Evolutionary conservation across 1,140 invertebrate species (phyloP).

Genomic region (Pissodes strobi): DNA sequence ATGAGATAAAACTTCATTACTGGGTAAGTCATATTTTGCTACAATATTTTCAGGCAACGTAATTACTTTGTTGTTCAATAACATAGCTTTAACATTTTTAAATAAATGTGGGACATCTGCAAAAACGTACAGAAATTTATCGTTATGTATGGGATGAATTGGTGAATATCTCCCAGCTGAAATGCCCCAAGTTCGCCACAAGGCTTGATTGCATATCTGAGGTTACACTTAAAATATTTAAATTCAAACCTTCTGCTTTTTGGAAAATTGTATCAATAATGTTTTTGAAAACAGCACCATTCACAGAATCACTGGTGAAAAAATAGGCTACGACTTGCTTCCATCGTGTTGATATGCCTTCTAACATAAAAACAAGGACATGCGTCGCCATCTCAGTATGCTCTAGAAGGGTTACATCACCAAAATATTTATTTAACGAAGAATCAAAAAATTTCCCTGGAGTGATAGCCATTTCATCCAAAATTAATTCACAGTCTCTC

Average conservation of each 20-base stretch:
- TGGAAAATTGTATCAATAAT: slow-evolving; percentile 30
- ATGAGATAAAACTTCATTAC: too few species aligned
- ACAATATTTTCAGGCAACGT: too few species aligned
- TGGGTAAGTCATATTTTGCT: too few species aligned
- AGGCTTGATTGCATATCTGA: slow-evolving; percentile 19
- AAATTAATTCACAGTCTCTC: slow-evolving; percentile 26
- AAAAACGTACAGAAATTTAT: too few species aligned
- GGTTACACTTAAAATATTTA: slow-evolving; percentile 29
- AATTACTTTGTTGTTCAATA: too few species aligned
- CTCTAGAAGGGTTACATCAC: slow-evolving; percentile 15
- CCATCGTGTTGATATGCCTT: slow-evolving; percentile 22
- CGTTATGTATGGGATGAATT: slow-evolving; percentile 2
- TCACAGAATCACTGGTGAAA: slow-evolving; percentile 24
- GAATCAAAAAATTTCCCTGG: slow-evolving; percentile 20
- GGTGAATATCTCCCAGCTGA: slow-evolving; percentile 3
- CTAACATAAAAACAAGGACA: slow-evolving; percentile 31
- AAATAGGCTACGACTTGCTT: slow-evolving; percentile 36
- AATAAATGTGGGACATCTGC: too few species aligned
- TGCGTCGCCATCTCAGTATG: slow-evolving; percentile 26
- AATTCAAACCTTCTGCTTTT: slow-evolving; percentile 11
- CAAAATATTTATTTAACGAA: slow-evolving; percentile 28
- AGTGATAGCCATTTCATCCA: slow-evolving; percentile 33
- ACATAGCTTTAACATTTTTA: too few species aligned
- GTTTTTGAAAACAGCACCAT: slow-evolving; percentile 18
- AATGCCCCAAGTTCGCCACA: slow-evolving; percentile 10